Base-by-base conservation (phyloP, 1,140 invertebrate genomes). In the Sitobion miscanthi region DNA sequence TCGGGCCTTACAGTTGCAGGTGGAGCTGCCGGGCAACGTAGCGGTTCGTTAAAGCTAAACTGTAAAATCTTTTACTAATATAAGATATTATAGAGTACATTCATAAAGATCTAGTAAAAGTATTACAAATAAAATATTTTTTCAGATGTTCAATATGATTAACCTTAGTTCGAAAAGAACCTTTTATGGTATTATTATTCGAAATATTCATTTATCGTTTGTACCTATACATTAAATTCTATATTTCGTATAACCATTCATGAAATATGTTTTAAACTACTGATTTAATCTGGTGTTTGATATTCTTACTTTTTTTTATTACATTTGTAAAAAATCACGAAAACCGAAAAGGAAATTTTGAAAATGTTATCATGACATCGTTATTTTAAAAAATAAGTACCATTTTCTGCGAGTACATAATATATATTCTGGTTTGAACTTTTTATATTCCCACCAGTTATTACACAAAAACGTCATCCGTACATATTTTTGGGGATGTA, bases 291-390 rank as follows among this genome's bases (percentile, higher is more conserved):
- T 25, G 8, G 83, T 85, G 23, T 85, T 85, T 85, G 21, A 25
- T 85, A 85, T 42, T 83, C 20, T 77, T n/a, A 30, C 21, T 83
- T 83, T 83, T 77, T 77, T 83, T 83, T 83, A 83, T 83, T 83
- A 83, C 35, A 83, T 83, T 83, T 42, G 17, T 83, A 83, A 77
- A 77, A 77, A n/a, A 35, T 77, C 14, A 4, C 42, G 4, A 42
- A 38, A 38, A 38, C 17, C n/a, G 62, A 17, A 77, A 77, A 77
- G 14, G 62, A 77, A 17, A 30, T 77, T 77, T n/a, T 77, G 30
- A 77, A 77, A 77, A 77, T 77, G 14, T n/a, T 77, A 77, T 77
- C 62, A 35, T 5, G 5, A 54, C n/a, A n/a, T 77, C 62, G n/a
- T 77, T 69, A 69, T 69, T 69, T 62, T 62, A 69, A n/a, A 69